Evolutionary conservation across 2,888 invertebrate species (phyloP).

Genomic region (Fissipunctia ypsillon): DNA sequence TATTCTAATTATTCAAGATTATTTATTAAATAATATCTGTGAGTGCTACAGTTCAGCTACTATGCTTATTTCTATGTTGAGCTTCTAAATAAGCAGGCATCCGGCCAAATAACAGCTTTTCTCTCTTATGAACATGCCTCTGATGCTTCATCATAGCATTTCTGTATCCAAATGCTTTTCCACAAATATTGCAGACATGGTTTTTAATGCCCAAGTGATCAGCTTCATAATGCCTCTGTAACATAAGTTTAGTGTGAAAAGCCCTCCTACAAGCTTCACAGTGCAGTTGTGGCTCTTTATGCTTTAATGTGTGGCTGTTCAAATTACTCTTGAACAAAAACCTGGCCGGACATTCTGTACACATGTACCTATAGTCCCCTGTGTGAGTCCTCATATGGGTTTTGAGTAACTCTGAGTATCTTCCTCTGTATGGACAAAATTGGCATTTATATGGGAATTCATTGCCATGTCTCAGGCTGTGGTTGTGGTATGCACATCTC

Average conservation of each 20-base stretch:
- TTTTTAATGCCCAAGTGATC: slow-evolving; percentile 81
- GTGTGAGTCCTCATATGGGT: slow-evolving; percentile 80
- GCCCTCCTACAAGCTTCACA: slow-evolving; percentile 79
- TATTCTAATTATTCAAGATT: too few relatives aligned
- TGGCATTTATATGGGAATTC: slow-evolving; percentile 80
- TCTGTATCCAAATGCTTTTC: slow-evolving; percentile 82
- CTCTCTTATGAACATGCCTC: slow-evolving; percentile 79
- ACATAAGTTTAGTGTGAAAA: slow-evolving; percentile 75
- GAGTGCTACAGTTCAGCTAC: not conserved
- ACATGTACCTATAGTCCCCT: slow-evolving; percentile 80
- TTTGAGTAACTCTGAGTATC: slow-evolving; percentile 76
- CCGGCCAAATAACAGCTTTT: slow-evolving; percentile 74
- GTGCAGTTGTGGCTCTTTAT: slow-evolving; percentile 77
- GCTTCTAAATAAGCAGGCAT: slow-evolving; percentile 77
- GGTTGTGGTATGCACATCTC: slow-evolving; percentile 79
- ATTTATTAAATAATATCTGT: not conserved
- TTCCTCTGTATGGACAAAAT: slow-evolving; percentile 77
- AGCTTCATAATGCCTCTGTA: slow-evolving; percentile 78
- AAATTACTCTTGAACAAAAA: slow-evolving; percentile 81
- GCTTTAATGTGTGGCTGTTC: slow-evolving; percentile 79
- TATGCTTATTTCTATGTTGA: slow-evolving; percentile 46
- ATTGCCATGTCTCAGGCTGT: slow-evolving; percentile 76
- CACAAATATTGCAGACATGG: slow-evolving; percentile 80
- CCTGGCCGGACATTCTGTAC: slow-evolving; percentile 80
- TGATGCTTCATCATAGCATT: slow-evolving; percentile 84